Evolutionary conservation across 2,797 vertebrate species (phyloP).

Genomic region (Pangasius sanitwongsei): DNA sequence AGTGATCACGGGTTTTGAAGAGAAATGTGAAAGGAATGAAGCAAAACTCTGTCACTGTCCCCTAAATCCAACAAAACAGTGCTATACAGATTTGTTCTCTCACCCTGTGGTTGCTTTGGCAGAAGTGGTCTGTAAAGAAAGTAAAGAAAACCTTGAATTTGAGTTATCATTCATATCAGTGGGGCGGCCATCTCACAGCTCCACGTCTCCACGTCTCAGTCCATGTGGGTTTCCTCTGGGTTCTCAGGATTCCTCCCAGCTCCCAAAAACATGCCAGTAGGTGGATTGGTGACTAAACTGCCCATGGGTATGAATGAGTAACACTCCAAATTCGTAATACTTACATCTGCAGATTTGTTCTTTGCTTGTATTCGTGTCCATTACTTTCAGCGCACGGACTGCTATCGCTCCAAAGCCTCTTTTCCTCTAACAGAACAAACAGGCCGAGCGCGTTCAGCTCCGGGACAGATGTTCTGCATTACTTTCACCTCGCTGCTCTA

Average conservation of each 20-base stretch:
- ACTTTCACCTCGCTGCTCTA: constrained; percentile 80
- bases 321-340: neutral
- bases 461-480: constrained; percentile 83
- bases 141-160: neutral
- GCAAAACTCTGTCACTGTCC: constrained; percentile 5
- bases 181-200: neutral
- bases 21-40: constrained; percentile 22
- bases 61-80: neutral
- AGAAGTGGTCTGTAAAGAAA: neutral
- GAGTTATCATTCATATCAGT: neutral
- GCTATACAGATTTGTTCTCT: constrained; percentile 6
- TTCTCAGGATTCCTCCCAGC: neutral
- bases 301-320: neutral
- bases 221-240: neutral
- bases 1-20: constrained; percentile 24
- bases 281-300: no score
- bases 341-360: neutral
- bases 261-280: neutral
- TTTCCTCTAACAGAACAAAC: constrained; percentile 76
- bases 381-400: constrained; percentile 66
- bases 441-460: constrained; percentile 72
- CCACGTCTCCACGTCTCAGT: neutral
- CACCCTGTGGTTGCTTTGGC: constrained; percentile 7
- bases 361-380: neutral
- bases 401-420: constrained; percentile 60